These are phyloP conservation scores for Channallabes apus DNA, from an alignment of 2,797 vertebrate genomes.

Conservation along the genomic window DNA sequence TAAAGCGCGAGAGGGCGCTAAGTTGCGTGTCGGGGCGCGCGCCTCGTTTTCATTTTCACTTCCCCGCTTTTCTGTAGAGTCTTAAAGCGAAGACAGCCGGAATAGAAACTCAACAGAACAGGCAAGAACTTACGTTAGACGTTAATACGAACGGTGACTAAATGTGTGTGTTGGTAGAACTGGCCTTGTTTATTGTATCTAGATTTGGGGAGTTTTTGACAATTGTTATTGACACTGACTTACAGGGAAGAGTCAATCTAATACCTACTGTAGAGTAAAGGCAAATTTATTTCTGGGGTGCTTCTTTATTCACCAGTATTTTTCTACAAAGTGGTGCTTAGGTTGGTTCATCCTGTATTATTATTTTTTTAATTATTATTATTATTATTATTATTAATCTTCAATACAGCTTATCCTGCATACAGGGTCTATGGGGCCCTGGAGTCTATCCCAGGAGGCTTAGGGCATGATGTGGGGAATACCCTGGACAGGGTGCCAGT, in stretches of 20 bases:
- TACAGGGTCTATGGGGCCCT: too few species aligned
- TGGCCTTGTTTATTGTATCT: background rate
- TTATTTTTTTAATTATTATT: background rate
- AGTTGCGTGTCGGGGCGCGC: conserved; percentile 65
- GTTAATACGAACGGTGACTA: background rate
- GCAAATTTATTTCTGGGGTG: too few species aligned
- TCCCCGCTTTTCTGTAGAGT: conserved; percentile 67
- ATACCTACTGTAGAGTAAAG: too few species aligned
- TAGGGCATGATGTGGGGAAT: too few species aligned
- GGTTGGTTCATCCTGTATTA: background rate
- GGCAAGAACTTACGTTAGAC: background rate
- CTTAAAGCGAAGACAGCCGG: conserved; percentile 34
- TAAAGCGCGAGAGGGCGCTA: conserved; percentile 59
- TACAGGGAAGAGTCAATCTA: too few species aligned
- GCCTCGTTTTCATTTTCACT: conserved; percentile 89
- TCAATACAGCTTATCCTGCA: too few species aligned
- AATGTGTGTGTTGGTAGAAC: background rate
- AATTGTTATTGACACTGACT: too few species aligned
- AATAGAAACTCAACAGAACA: conserved; percentile 39
- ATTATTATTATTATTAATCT: too few species aligned
- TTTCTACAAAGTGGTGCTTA: background rate
- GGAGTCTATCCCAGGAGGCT: too few species aligned
- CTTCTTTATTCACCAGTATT: background rate
- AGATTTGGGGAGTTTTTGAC: too few species aligned
- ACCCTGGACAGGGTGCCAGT: too few species aligned